Conservation (phyloP, 2,797 vertebrate genomes). For the Chloroceryle amazona region DNA sequence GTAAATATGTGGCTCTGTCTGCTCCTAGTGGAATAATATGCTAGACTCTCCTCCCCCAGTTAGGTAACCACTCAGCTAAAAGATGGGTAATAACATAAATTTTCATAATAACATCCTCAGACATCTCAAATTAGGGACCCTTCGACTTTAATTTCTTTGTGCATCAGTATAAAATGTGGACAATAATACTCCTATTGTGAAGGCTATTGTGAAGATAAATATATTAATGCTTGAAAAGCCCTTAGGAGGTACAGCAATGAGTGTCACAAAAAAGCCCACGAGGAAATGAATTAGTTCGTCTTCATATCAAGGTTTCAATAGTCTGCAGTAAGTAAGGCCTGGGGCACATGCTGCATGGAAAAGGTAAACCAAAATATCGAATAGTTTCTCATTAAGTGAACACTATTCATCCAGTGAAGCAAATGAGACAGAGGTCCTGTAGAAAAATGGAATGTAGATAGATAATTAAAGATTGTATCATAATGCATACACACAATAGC, state of each 20-base stretch:
- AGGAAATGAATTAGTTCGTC: constrained; percentile 44
- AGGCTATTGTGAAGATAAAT: constrained; percentile 47
- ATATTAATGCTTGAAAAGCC: constrained; percentile 34
- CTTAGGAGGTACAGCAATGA: neutral
- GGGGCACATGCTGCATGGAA: neutral
- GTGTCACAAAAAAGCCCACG: neutral
- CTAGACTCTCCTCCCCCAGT: neutral
- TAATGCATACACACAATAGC: neutral
- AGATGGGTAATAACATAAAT: neutral
- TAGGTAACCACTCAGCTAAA: neutral
- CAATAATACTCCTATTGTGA: constrained; percentile 17
- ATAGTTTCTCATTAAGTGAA: constrained; percentile 26
- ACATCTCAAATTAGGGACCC: constrained; percentile 1
- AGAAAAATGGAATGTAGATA: constrained; percentile 9
- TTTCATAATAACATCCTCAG: constrained; percentile 15
- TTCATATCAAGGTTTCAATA: constrained; percentile 28
- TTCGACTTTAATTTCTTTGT: constrained; percentile 40
- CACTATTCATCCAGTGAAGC: neutral
- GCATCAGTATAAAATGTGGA: neutral
- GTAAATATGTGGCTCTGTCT: neutral
- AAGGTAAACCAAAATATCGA: constrained; percentile 35
- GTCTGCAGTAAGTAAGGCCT: neutral
- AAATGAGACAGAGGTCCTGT: neutral
- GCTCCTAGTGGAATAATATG: constrained; percentile 6
- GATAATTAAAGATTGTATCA: constrained; percentile 42